Percentiles rank a stretch among this genome's conserved stretches.
Evolutionary conservation across 2,113 vertebrate genomes (phyloP).

Genomic region (Paramormyrops kingsleyae): DNA sequence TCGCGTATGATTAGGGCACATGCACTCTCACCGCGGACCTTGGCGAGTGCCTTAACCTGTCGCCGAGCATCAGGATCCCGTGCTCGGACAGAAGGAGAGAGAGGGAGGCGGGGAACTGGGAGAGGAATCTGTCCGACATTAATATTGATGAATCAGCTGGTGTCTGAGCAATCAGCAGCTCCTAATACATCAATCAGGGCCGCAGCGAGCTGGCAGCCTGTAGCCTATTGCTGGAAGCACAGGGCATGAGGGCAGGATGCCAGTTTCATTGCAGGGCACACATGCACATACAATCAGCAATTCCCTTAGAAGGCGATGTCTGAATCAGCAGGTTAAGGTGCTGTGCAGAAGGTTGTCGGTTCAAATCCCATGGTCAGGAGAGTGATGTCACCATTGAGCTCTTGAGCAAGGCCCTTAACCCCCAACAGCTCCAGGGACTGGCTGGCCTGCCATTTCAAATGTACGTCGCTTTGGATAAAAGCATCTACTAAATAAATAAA

Average conservation of each 20-base stretch:
- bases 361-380: not conserved
- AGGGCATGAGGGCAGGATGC: not conserved
- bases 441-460: not conserved
- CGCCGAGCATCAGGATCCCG: slow-evolving; percentile 25
- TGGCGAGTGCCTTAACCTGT: slow-evolving; percentile 32
- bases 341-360: not conserved
- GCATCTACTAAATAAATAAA: not conserved
- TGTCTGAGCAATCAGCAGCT: not conserved
- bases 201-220: not conserved
- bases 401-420: not conserved
- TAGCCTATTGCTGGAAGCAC: not conserved
- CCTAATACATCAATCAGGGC: not conserved
- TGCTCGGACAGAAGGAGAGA: slow-evolving; percentile 12
- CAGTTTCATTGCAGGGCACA: not conserved
- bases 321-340: not conserved
- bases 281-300: not conserved
- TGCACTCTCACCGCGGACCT: slow-evolving; percentile 27
- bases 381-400: not conserved
- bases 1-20: slow-evolving; percentile 20
- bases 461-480: not conserved
- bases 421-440: not conserved
- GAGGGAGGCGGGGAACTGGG: not conserved
- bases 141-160: slow-evolving; percentile 42
- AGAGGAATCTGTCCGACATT: slow-evolving; percentile 12
- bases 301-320: not conserved